A percentile compares a stretch with the other conserved stretches of the same genome.
Evolutionary conservation across 2,797 vertebrate species (phyloP).

Genomic region (Momotus momota): DNA sequence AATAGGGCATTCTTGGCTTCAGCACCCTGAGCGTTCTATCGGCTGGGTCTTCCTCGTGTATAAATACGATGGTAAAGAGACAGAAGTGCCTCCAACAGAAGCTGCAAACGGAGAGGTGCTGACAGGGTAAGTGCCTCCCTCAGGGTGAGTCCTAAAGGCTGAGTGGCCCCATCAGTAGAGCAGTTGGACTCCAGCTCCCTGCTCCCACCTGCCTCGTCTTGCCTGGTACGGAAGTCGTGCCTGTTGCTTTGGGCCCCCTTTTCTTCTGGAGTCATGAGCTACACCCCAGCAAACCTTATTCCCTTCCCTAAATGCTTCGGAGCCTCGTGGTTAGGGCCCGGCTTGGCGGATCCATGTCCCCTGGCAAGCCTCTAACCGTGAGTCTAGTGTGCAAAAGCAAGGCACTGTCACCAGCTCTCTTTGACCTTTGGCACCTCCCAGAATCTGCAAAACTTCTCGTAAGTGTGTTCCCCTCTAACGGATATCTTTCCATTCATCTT

Average conservation of each 20-base stretch:
- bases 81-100: background rate
- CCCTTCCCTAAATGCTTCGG: background rate
- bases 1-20: background rate
- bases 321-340: rapidly evolving
- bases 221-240: rapidly evolving
- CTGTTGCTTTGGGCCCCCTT: background rate
- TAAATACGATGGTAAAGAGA: background rate
- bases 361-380: background rate
- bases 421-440: background rate
- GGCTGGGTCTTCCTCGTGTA: background rate
- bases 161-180: background rate
- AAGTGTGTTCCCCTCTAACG: background rate
- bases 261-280: background rate
- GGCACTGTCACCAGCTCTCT: background rate
- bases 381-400: background rate
- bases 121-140: background rate
- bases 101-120: background rate
- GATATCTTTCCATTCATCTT: background rate
- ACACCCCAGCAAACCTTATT: background rate
- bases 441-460: background rate
- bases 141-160: background rate
- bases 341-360: background rate
- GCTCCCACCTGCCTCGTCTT: background rate
- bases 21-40: background rate
- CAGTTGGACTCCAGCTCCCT: background rate